A percentile compares a stretch with the other conserved stretches of the same genome.
phyloP scores from a whole-genome alignment of 2,888 invertebrate species.

The Morinoia aosen region DNA sequence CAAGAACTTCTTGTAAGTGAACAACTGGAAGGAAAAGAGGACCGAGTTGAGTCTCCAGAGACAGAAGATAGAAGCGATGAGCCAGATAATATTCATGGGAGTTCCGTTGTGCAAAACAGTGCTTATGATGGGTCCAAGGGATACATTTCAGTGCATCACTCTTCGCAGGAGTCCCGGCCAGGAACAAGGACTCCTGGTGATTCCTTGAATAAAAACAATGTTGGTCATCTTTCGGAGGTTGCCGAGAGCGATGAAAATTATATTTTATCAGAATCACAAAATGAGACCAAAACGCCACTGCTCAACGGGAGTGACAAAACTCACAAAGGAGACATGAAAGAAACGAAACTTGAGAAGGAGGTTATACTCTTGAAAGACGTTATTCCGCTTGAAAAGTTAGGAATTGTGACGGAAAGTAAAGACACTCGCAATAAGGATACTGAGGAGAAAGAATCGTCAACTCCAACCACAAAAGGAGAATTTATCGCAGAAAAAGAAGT shows the following conservation, averaged over 20 bases:
- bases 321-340: neutral
- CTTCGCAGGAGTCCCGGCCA: neutral
- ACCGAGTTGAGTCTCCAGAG: neutral
- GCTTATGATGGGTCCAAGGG: constrained; percentile 46
- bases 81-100: neutral
- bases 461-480: neutral
- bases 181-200: neutral
- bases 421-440: neutral
- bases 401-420: neutral
- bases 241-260: neutral
- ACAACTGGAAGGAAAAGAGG: neutral
- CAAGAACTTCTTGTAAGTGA: neutral
- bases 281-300: neutral
- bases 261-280: neutral
- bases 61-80: neutral
- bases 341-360: neutral
- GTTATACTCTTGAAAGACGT: constrained; percentile 29
- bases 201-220: neutral
- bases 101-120: neutral
- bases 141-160: constrained; percentile 34
- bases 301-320: neutral
- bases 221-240: neutral
- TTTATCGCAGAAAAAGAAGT: neutral
- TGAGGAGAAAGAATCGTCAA: neutral
- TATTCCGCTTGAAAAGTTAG: neutral